These are phyloP conservation scores for Podarcis siculus DNA, from an alignment of 2,797 vertebrate species.

Conservation along the genomic window DNA sequence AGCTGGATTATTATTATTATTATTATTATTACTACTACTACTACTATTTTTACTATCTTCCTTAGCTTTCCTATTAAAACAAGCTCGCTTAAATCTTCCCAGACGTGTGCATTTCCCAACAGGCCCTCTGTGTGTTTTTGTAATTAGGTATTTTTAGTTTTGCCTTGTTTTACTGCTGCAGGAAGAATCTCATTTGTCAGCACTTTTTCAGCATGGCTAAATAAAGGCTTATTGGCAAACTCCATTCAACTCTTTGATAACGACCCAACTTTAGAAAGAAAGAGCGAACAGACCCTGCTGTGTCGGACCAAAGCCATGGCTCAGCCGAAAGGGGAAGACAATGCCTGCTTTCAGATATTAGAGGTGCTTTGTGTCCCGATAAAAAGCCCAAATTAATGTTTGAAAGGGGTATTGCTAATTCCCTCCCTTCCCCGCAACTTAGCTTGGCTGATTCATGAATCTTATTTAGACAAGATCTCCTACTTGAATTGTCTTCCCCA, in stretches of 20 bases:
- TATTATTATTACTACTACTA: not conserved
- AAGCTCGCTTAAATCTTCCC: slow-evolving; percentile 55
- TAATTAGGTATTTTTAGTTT: slow-evolving; percentile 80
- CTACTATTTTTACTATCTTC: not conserved
- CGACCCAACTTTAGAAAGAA: slow-evolving; percentile 81
- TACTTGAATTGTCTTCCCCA: slow-evolving; percentile 73
- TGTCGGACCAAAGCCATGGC: slow-evolving; percentile 76
- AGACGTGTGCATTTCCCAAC: slow-evolving; percentile 25
- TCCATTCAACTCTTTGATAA: slow-evolving; percentile 85
- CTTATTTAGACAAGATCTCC: slow-evolving; percentile 75
- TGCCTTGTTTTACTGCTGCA: slow-evolving; percentile 80
- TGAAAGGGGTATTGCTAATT: slow-evolving; percentile 86
- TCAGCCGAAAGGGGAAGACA: slow-evolving; percentile 77
- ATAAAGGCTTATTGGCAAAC: slow-evolving; percentile 85
- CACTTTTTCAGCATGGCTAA: slow-evolving; percentile 88
- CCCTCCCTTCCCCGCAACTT: slow-evolving; percentile 51
- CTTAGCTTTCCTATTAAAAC: slow-evolving; percentile 1
- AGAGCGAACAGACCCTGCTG: slow-evolving; percentile 83
- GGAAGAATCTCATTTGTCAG: slow-evolving; percentile 93
- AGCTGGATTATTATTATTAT: not conserved
- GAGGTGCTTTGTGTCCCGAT: slow-evolving; percentile 80
- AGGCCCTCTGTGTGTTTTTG: slow-evolving; percentile 69
- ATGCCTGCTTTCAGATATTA: slow-evolving; percentile 80
- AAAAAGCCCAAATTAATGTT: slow-evolving; percentile 83
- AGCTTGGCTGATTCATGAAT: slow-evolving; percentile 73